These are phyloP conservation scores for Himalopsyche phryganea DNA, from an alignment of 1,140 invertebrate species.

Conservation along the genomic window DNA sequence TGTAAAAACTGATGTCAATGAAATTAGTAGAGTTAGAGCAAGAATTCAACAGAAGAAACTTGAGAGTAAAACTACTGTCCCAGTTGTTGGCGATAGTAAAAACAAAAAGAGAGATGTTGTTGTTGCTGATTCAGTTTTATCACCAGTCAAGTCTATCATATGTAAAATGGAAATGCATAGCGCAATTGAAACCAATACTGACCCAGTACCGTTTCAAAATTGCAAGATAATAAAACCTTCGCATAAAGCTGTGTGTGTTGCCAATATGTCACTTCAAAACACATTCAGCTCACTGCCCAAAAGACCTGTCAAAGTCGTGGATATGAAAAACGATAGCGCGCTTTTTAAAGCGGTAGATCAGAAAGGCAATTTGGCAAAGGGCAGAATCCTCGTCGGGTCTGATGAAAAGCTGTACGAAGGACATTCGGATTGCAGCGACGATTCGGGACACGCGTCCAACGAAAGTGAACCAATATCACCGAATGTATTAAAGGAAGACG, in stretches of 20 bases:
- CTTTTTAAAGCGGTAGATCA: constrained; percentile 3
- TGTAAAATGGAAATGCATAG: constrained; percentile 51
- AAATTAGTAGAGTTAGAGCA: constrained; percentile 49
- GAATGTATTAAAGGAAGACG: background rate
- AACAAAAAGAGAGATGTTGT: constrained; percentile 40
- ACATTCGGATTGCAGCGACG: constrained; percentile 62
- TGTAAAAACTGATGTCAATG: constrained; percentile 35
- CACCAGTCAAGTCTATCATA: constrained; percentile 50
- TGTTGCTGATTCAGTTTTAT: constrained; percentile 41
- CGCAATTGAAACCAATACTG: constrained; percentile 43
- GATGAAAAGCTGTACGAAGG: constrained; percentile 52
- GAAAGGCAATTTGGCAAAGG: constrained; percentile 36
- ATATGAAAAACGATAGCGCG: constrained; percentile 41
- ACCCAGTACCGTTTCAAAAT: constrained; percentile 42
- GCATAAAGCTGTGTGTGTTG: constrained; percentile 46
- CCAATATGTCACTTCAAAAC: constrained; percentile 49
- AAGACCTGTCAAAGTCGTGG: constrained; percentile 45
- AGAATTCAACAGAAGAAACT: constrained; percentile 48
- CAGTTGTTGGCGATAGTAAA: constrained; percentile 37
- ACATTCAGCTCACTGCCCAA: constrained; percentile 49
- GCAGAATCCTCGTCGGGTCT: constrained; percentile 39
- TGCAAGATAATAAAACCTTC: constrained; percentile 50
- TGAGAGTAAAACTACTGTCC: constrained; percentile 37
- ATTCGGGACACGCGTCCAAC: constrained; percentile 74
- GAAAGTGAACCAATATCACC: constrained; percentile 54